Conservation (phyloP, 2,797 vertebrate genomes). For the Babyrousa celebensis region DNA sequence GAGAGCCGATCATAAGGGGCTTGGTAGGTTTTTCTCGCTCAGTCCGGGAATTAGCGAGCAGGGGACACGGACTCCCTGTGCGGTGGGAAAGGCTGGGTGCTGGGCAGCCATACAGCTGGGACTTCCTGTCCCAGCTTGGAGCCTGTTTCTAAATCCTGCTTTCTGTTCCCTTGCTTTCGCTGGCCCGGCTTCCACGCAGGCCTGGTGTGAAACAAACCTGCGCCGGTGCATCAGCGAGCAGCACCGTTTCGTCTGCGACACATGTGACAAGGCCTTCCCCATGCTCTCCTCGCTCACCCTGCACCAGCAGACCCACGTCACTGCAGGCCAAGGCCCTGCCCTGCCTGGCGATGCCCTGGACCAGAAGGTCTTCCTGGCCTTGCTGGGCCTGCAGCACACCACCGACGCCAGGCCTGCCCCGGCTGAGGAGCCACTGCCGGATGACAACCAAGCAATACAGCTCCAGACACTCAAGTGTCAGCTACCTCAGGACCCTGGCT, state of each 20-base stretch:
- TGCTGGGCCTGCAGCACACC: slow-evolving; percentile 95
- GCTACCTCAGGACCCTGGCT: slow-evolving; percentile 96
- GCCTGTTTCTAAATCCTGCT: not conserved
- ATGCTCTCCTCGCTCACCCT: slow-evolving; percentile 95
- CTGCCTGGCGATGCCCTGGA: slow-evolving; percentile 81
- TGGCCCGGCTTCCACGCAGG: slow-evolving; percentile 89
- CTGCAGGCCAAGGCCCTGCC: slow-evolving; percentile 82
- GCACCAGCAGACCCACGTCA: slow-evolving; percentile 92
- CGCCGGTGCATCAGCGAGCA: slow-evolving; percentile 97
- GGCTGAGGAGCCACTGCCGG: slow-evolving; percentile 92
- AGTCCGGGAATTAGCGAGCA: not conserved
- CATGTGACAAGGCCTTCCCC: slow-evolving; percentile 98
- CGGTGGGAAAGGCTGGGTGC: not conserved
- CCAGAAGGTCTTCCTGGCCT: slow-evolving; percentile 95
- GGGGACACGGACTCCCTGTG: not conserved
- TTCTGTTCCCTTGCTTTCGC: slow-evolving; percentile 60
- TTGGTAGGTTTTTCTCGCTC: not conserved
- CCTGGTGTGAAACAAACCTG: slow-evolving; percentile 98
- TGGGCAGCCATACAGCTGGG: not conserved
- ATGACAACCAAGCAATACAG: slow-evolving; percentile 96
- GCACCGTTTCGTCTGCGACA: slow-evolving; percentile 96
- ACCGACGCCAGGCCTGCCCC: slow-evolving; percentile 93
- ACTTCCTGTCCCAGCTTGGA: too few species aligned
- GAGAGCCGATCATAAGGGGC: not conserved
- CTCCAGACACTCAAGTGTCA: slow-evolving; percentile 95